phyloP scores from a whole-genome alignment of 2,797 vertebrate species.

The Myoxocephalus aenaeus region DNA sequence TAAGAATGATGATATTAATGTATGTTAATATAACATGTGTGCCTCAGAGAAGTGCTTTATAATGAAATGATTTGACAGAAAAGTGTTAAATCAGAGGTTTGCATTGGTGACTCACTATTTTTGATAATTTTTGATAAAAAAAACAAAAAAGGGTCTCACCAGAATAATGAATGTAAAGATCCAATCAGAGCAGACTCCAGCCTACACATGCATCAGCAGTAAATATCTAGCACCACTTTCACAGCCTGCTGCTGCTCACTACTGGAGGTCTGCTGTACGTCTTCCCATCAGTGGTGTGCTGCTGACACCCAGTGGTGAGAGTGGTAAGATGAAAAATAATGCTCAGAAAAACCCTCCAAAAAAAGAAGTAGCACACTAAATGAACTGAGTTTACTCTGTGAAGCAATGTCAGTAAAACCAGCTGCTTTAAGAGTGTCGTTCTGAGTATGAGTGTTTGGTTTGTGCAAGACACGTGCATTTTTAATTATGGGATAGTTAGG shows the following conservation, averaged over 20 bases:
- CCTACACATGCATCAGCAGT: constrained; percentile 20
- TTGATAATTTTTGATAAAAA: constrained; percentile 9
- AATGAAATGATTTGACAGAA: constrained; percentile 35
- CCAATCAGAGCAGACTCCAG: background rate
- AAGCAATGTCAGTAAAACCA: background rate
- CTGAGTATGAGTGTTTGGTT: constrained; percentile 1
- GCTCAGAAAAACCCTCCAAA: constrained; percentile 24
- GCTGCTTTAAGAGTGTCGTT: constrained; percentile 8
- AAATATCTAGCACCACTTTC: background rate
- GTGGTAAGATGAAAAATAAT: background rate
- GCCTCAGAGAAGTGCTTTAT: constrained; percentile 50
- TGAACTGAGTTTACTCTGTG: constrained; percentile 18
- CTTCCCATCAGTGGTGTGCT: constrained; percentile 36
- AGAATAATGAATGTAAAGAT: constrained; percentile 54
- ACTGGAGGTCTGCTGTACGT: constrained; percentile 22
- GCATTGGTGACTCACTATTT: constrained; percentile 40
- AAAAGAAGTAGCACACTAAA: constrained; percentile 17
- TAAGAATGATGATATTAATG: constrained; percentile 36
- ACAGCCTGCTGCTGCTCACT: constrained; percentile 16
- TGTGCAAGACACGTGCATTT: background rate
- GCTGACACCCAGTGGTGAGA: constrained; percentile 74
- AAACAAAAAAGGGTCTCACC: constrained; percentile 31
- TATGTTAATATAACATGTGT: constrained; percentile 39
- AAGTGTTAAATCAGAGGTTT: constrained; percentile 12
- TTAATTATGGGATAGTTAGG: constrained; percentile 20